phyloP scores from a whole-genome alignment of 2,113 vertebrate species.

The Muntiacus reevesi region DNA sequence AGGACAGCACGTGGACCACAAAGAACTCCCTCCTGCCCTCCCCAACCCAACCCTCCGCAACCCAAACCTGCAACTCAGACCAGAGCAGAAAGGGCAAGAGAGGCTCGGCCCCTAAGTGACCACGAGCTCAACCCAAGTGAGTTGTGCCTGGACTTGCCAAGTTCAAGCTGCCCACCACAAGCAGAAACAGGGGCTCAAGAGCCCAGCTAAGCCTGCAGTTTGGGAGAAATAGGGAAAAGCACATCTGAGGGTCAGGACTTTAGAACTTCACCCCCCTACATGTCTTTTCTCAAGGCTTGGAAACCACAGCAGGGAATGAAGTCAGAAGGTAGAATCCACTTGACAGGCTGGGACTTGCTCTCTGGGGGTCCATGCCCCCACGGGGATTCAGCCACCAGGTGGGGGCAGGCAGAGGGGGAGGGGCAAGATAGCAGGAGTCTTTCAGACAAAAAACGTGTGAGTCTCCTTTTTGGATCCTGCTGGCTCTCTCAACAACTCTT shows the following conservation, averaged over 20 bases:
- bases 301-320: not conserved
- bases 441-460: constrained; percentile 45
- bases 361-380: not conserved
- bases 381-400: not conserved
- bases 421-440: constrained; percentile 2
- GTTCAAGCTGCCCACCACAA: not conserved
- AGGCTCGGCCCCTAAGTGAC: not conserved
- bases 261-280: not conserved
- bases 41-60: not conserved
- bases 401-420: not conserved
- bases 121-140: not conserved
- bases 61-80: not conserved
- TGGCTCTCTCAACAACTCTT: constrained; percentile 67
- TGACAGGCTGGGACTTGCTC: constrained; percentile 11
- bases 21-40: not conserved
- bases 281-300: not conserved
- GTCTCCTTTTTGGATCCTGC: constrained; percentile 63
- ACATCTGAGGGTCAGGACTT: not conserved
- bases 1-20: not conserved
- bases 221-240: not conserved
- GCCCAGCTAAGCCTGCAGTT: not conserved
- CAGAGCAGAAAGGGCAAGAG: not conserved
- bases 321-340: not conserved
- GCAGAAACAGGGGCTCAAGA: not conserved
- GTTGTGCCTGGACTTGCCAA: not conserved